Percentiles rank a stretch among this genome's conserved stretches.
Evolutionary conservation across 2,888 invertebrate genomes (phyloP).

Genomic region (Nebria salina): DNA sequence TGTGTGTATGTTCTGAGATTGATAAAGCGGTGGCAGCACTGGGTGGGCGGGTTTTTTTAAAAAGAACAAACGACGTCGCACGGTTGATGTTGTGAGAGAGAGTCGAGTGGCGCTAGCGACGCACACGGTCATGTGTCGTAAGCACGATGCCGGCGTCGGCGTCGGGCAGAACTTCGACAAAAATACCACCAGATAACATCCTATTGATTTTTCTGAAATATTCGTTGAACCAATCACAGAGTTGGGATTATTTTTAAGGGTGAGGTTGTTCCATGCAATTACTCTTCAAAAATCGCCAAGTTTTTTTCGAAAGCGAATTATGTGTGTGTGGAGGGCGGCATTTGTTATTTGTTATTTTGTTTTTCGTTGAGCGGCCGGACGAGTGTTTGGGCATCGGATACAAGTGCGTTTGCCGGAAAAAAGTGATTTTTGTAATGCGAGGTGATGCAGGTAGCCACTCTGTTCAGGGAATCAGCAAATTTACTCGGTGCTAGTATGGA

Average conservation of each 20-base stretch:
- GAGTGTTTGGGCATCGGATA: neutral
- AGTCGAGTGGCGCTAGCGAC: constrained; percentile 61
- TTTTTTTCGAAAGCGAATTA: constrained; percentile 47
- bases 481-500: constrained; percentile 73
- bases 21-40: constrained; percentile 12
- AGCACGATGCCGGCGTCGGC: constrained; percentile 42
- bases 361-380: constrained; percentile 9
- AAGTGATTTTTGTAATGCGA: constrained; percentile 4
- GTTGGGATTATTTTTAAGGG: constrained; percentile 66
- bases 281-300: constrained; percentile 35
- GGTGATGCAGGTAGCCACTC: constrained; percentile 73
- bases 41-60: neutral
- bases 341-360: neutral
- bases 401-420: neutral
- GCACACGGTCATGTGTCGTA: constrained; percentile 55
- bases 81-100: constrained; percentile 30
- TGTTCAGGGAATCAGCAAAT: constrained; percentile 74
- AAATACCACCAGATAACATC: constrained; percentile 67
- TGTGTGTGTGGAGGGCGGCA: neutral
- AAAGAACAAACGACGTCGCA: neutral
- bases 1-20: too few species aligned
- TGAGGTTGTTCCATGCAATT: constrained; percentile 63
- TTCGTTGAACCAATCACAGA: constrained; percentile 66
- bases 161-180: constrained; percentile 60
- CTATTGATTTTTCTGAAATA: constrained; percentile 74